Conservation (phyloP, 2,888 invertebrate genomes). For the Thera obeliscata region DNA sequence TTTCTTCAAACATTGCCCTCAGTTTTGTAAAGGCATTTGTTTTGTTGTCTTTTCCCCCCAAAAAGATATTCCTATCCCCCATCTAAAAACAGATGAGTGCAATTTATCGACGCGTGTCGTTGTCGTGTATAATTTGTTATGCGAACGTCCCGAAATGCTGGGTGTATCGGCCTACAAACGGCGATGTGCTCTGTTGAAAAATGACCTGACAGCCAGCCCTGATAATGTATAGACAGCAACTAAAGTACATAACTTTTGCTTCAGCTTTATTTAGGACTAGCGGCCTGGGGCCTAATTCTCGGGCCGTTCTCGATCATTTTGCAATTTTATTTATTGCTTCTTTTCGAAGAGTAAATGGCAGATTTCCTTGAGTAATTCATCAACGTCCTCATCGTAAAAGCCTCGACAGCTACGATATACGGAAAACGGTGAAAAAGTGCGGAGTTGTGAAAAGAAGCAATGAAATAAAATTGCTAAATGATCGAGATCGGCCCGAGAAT, state of each 20-base stretch:
- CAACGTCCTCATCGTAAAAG: no score
- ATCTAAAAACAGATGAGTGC: conserved; percentile 38
- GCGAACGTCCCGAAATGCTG: conserved; percentile 47
- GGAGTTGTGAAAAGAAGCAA: no score
- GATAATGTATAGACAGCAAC: conserved; percentile 65
- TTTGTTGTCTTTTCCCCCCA: conserved; percentile 15
- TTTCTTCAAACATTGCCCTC: background rate
- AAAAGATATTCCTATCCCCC: conserved; percentile 25
- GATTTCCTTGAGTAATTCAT: no score
- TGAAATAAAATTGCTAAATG: no score
- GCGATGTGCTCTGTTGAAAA: conserved; percentile 66
- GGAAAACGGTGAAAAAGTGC: no score
- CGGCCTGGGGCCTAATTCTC: no score
- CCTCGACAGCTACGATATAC: no score
- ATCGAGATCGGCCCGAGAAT: no score
- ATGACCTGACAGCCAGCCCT: conserved; percentile 62
- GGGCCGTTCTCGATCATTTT: no score
- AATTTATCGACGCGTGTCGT: conserved; percentile 41
- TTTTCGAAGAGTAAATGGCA: no score
- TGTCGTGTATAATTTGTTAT: conserved; percentile 40
- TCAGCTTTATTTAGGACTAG: conserved; percentile 14
- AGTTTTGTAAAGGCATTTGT: conserved; percentile 11
- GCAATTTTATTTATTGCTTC: no score
- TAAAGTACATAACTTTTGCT: conserved; percentile 57
- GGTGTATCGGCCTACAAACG: conserved; percentile 55